A percentile compares a stretch with the other conserved stretches of the same genome.
phyloP scores from a whole-genome alignment of 2,888 invertebrate species.

The Deroplatys truncata region DNA sequence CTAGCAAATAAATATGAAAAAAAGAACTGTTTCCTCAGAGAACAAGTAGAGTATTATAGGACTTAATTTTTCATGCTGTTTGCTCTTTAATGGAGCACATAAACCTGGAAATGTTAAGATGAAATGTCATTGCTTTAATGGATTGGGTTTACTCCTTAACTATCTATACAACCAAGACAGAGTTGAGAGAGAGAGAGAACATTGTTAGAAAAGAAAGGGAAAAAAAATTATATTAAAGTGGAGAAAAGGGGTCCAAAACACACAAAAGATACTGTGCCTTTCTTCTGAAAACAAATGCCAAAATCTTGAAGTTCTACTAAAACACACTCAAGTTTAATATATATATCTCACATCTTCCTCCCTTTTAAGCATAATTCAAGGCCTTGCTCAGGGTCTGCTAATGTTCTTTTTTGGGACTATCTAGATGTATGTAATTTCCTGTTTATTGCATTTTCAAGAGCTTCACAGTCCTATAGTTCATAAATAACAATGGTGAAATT shows the following conservation, averaged over 20 bases:
- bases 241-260: background rate
- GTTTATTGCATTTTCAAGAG: background rate
- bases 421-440: background rate
- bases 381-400: background rate
- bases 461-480: background rate
- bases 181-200: constrained; percentile 4
- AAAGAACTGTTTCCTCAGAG: background rate
- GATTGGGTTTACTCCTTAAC: background rate
- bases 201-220: background rate
- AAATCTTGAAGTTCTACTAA: background rate
- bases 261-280: constrained; percentile 6
- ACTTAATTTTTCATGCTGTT: background rate
- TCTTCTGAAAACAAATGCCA: constrained; percentile 7
- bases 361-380: background rate
- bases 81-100: background rate
- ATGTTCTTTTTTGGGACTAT: background rate
- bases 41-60: background rate
- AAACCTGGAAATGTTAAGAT: background rate
- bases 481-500: no score
- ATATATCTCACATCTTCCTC: background rate
- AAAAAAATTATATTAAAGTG: background rate
- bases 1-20: background rate
- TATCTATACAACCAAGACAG: background rate
- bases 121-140: background rate
- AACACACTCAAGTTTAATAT: background rate